Evolutionary conservation across 1,140 invertebrate species (phyloP).

Genomic region (Drosophila bocqueti): DNA sequence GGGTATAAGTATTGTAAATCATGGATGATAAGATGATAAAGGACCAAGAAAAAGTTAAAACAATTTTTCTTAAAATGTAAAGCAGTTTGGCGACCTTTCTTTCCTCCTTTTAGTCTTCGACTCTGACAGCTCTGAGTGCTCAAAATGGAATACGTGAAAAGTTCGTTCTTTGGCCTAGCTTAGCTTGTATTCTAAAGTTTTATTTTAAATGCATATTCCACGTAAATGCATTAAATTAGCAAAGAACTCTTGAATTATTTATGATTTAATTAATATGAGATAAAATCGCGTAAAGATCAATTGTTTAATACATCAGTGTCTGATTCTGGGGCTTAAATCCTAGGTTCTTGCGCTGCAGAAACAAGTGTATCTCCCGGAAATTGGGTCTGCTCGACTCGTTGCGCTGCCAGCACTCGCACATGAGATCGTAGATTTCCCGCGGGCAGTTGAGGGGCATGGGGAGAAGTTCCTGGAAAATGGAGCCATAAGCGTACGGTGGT

Average conservation of each 20-base stretch:
- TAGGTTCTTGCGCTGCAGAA: slow-evolving; percentile 95
- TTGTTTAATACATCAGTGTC: slow-evolving; percentile 65
- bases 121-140: slow-evolving; percentile 10
- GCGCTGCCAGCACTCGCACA: slow-evolving; percentile 97
- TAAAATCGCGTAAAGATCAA: slow-evolving; percentile 53
- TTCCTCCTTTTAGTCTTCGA: slow-evolving; percentile 1
- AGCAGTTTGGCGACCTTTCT: background rate
- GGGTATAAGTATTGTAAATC: background rate
- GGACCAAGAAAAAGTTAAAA: background rate
- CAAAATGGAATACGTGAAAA: slow-evolving; percentile 11
- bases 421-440: slow-evolving; percentile 96
- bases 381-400: slow-evolving; percentile 93
- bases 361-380: slow-evolving; percentile 96
- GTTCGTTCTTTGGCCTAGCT: slow-evolving; percentile 18
- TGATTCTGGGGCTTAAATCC: slow-evolving; percentile 89
- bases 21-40: background rate
- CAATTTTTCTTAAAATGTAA: background rate
- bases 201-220: slow-evolving; percentile 34
- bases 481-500: background rate
- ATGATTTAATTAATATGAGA: slow-evolving; percentile 41
- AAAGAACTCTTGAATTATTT: slow-evolving; percentile 38
- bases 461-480: slow-evolving; percentile 87
- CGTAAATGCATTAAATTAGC: slow-evolving; percentile 15
- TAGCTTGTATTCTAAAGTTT: slow-evolving; percentile 11
- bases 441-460: slow-evolving; percentile 93